Conservation (phyloP, 2,113 vertebrate species). For the Otolemur garnettii region DNA sequence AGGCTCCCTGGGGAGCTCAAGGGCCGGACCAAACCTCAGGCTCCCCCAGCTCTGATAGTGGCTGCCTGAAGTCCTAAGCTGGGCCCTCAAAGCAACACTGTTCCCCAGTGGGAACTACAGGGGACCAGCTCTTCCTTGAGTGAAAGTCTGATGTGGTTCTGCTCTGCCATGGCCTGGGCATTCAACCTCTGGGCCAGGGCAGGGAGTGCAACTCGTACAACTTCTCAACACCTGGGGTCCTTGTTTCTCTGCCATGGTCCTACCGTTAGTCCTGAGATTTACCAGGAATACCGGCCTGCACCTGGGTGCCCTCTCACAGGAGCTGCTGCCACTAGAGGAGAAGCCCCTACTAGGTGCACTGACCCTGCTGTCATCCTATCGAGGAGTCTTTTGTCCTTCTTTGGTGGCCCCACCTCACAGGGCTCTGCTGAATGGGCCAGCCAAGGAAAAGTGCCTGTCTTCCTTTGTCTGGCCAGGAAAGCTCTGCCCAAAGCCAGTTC, state of each 20-base stretch:
- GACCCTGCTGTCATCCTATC: neutral
- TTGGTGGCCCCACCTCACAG: neutral
- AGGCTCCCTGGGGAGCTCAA: neutral
- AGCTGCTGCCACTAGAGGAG: neutral
- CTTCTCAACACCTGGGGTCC: neutral
- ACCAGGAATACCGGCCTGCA: neutral
- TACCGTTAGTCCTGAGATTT: neutral
- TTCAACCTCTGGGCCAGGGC: neutral
- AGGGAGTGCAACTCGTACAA: accelerated
- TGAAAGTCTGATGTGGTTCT: too few relatives aligned
- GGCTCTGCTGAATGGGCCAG: neutral
- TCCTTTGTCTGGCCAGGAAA: neutral
- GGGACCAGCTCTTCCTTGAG: too few relatives aligned
- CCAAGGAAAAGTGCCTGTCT: neutral
- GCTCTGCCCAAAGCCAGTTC: neutral
- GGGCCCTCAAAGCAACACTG: accelerated
- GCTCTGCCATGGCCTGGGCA: neutral
- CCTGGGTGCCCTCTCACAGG: neutral
- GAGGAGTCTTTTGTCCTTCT: neutral
- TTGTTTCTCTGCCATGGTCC: neutral
- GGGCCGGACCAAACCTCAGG: accelerated
- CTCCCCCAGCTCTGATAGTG: accelerated
- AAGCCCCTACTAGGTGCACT: neutral
- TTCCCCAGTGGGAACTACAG: accelerated
- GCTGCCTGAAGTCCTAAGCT: accelerated